Evolutionary conservation across 2,888 invertebrate genomes (phyloP).

Genomic region (Crepidodera aurea): DNA sequence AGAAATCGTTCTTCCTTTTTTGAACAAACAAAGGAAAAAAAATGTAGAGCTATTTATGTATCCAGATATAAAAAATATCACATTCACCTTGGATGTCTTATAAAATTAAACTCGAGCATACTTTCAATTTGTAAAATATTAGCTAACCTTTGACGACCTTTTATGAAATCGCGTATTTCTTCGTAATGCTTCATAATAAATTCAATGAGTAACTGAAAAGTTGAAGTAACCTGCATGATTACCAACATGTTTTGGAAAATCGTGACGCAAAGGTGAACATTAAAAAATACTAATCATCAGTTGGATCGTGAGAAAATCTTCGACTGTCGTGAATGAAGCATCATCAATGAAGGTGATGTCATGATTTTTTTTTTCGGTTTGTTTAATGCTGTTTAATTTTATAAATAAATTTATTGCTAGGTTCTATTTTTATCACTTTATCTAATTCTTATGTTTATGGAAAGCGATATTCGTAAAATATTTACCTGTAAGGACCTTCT

Average conservation of each 20-base stretch:
- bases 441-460: not conserved
- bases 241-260: constrained; percentile 13
- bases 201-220: constrained; percentile 20
- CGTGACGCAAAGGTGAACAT: constrained; percentile 4
- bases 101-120: not conserved
- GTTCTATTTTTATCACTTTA: constrained; percentile 8
- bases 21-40: too few species aligned
- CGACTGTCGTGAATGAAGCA: not conserved
- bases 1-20: too few species aligned
- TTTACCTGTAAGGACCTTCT: constrained; percentile 83
- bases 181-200: constrained; percentile 2
- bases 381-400: not conserved
- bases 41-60: too few species aligned
- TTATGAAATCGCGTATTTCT: not conserved
- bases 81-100: too few species aligned
- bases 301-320: constrained; percentile 24
- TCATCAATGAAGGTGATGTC: constrained; percentile 14
- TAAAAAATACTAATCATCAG: not conserved
- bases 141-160: not conserved
- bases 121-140: not conserved
- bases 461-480: too few species aligned
- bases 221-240: constrained; percentile 2
- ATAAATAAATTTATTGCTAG: not conserved
- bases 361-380: not conserved
- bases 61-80: too few species aligned